These are phyloP conservation scores for Machimus atricapillus DNA, from an alignment of 2,888 invertebrate genomes.

Conservation along the genomic window DNA sequence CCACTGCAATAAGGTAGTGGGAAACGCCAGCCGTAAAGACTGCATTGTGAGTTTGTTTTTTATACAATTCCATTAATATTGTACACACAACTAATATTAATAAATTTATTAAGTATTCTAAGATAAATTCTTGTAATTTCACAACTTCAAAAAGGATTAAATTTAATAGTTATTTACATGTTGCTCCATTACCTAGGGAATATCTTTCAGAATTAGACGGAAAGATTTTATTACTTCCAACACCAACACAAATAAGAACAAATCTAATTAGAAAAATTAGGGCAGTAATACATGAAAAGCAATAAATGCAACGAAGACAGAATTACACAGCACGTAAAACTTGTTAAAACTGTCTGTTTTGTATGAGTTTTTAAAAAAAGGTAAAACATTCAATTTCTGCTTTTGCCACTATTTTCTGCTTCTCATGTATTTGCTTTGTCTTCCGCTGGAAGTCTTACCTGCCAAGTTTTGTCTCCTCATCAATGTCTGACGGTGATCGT, in stretches of 20 bases:
- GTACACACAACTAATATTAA: constrained; percentile 26
- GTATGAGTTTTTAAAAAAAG: too few relatives aligned
- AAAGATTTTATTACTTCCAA: background rate
- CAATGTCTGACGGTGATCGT: constrained; percentile 65
- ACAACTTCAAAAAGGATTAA: background rate
- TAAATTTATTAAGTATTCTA: background rate
- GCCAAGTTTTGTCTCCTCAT: constrained; percentile 83
- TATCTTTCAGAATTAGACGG: background rate
- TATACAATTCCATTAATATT: constrained; percentile 41
- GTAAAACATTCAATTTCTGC: background rate
- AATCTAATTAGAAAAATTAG: background rate
- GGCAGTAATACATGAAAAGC: background rate
- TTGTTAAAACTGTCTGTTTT: background rate
- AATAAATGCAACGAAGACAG: background rate
- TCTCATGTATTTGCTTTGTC: background rate
- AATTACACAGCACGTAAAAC: background rate
- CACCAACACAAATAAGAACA: background rate
- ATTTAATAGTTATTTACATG: background rate
- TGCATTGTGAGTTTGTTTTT: constrained; percentile 63
- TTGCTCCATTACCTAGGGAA: background rate
- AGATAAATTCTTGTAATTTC: background rate
- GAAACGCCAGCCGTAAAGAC: constrained; percentile 96
- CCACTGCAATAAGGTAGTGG: constrained; percentile 96
- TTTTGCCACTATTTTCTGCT: background rate
- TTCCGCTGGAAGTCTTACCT: constrained; percentile 67